Evolutionary conservation across 2,888 invertebrate species (phyloP).

Genomic region (Acheta domesticus): DNA sequence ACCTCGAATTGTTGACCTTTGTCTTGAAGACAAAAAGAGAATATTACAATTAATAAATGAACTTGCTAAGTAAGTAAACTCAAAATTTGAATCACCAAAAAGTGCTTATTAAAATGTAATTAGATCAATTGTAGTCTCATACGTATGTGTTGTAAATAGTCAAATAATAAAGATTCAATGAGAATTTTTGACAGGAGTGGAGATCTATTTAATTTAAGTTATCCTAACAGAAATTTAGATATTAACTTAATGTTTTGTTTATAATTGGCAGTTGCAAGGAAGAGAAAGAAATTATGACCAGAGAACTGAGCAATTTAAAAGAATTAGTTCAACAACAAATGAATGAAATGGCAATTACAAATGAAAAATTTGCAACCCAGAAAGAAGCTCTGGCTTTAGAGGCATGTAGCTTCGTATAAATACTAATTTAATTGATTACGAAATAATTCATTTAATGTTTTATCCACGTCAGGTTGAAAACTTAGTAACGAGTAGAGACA

Average conservation of each 20-base stretch:
- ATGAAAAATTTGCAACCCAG: not conserved
- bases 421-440: not conserved
- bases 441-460: not conserved
- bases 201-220: no score
- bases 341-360: conserved; percentile 12
- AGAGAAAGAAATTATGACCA: conserved; percentile 21
- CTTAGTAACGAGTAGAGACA: not conserved
- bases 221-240: not conserved
- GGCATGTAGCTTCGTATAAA: not conserved
- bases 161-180: no score
- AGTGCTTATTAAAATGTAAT: no score
- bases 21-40: conserved; percentile 21
- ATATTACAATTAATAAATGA: conserved; percentile 21
- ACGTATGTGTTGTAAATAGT: no score
- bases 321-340: not conserved
- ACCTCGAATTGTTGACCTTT: not conserved
- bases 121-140: no score
- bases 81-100: not conserved
- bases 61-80: conserved; percentile 19
- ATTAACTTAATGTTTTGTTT: not conserved
- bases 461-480: not conserved
- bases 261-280: conserved; percentile 20
- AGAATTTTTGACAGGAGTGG: no score
- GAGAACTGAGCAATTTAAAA: conserved; percentile 18
- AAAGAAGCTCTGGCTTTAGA: not conserved